A percentile compares a stretch with the other conserved stretches of the same genome.
phyloP scores from a whole-genome alignment of 1,140 invertebrate genomes.

The Cyphomyrmex costatus region DNA sequence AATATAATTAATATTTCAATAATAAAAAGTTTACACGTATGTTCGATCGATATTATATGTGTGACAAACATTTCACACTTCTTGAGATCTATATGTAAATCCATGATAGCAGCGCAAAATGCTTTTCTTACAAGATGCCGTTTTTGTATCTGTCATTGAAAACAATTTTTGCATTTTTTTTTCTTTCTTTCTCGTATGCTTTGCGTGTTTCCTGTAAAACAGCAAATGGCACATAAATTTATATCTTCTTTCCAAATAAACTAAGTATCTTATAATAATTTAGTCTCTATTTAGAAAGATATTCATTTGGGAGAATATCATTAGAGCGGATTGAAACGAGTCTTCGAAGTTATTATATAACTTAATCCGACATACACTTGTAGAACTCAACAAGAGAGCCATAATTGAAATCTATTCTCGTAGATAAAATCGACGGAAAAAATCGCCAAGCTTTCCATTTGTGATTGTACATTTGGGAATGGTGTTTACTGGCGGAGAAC shows the following conservation, averaged over 20 bases:
- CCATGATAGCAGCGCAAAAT: not conserved
- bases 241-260: not conserved
- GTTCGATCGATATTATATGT: constrained; percentile 30
- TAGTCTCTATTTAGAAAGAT: not conserved
- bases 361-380: not conserved
- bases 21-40: not conserved
- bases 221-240: not conserved
- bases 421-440: constrained; percentile 37
- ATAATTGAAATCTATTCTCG: constrained; percentile 33
- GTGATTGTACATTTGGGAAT: constrained; percentile 51
- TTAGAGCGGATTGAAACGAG: not conserved
- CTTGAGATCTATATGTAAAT: not conserved
- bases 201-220: not conserved
- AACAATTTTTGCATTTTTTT: not conserved
- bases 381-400: constrained; percentile 4
- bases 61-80: not conserved
- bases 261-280: not conserved
- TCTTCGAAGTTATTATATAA: not conserved
- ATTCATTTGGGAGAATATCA: not conserved
- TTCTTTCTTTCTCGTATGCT: not conserved
- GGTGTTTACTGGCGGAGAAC: not conserved
- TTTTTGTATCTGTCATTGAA: not conserved
- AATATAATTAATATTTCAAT: constrained; percentile 53
- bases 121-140: not conserved
- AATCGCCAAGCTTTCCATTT: constrained; percentile 28